Conservation (phyloP, 2,888 invertebrate genomes). For the Leptinotarsa tumamoca region DNA sequence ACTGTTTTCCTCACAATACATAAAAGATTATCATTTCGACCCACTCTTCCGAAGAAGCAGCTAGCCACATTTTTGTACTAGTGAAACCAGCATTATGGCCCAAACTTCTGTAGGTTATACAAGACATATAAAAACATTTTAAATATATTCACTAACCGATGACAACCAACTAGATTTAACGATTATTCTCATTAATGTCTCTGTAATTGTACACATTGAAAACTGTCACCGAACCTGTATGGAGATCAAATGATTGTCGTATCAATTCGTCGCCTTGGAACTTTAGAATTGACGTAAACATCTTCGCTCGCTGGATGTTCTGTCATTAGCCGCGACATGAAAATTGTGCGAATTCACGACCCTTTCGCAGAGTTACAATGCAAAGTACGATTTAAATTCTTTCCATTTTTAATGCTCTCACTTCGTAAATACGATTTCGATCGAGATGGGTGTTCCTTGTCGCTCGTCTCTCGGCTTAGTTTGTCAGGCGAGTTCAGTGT, state of each 20-base stretch:
- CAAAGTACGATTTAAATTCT: slow-evolving; percentile 58
- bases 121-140: no score
- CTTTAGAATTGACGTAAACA: slow-evolving; percentile 12
- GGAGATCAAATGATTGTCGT: background rate
- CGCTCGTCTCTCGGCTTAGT: slow-evolving; percentile 55
- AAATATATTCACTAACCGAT: no score
- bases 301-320: slow-evolving; percentile 18
- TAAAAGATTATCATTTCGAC: no score
- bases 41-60: no score
- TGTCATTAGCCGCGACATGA: slow-evolving; percentile 24
- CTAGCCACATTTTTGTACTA: no score
- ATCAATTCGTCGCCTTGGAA: background rate
- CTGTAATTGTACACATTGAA: no score
- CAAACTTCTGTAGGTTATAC: no score
- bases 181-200: no score
- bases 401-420: slow-evolving; percentile 58
- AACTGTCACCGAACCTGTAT: background rate
- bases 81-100: no score
- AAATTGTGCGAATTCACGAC: slow-evolving; percentile 27
- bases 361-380: slow-evolving; percentile 42
- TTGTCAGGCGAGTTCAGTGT: slow-evolving; percentile 34
- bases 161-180: no score
- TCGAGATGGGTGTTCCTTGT: slow-evolving; percentile 62
- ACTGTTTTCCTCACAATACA: no score
- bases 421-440: slow-evolving; percentile 58